Conservation (phyloP, 2,113 vertebrate genomes). For the Ciconia maguari region DNA sequence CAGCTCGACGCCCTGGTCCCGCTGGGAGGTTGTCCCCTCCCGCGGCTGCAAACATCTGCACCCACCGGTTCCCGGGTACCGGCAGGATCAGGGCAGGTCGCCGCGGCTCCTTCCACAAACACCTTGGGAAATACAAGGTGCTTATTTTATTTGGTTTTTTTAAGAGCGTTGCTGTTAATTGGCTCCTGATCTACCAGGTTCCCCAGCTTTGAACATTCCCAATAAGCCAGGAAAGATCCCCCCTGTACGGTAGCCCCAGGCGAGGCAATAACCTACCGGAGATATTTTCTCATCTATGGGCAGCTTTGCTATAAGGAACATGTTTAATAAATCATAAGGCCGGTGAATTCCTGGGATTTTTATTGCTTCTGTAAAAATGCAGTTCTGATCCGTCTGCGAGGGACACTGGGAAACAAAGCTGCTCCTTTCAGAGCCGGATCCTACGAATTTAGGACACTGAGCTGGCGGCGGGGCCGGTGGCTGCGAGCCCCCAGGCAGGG, state of each 20-base stretch:
- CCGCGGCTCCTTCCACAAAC: background rate
- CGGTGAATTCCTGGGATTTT: conserved; percentile 68
- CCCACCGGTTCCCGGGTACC: fast-evolving
- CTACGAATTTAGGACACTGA: background rate
- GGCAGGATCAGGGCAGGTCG: background rate
- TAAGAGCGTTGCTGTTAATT: background rate
- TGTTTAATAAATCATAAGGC: conserved; percentile 70
- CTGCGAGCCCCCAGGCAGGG: fast-evolving
- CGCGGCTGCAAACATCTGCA: background rate
- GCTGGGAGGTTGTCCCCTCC: background rate
- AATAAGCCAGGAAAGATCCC: background rate
- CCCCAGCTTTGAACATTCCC: background rate
- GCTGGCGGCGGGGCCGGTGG: background rate
- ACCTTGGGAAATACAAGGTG: conserved; percentile 8
- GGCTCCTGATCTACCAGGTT: background rate
- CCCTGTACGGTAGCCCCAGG: conserved; percentile 15
- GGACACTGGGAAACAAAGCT: conserved; percentile 51
- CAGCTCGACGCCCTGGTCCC: background rate
- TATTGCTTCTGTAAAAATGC: conserved; percentile 65
- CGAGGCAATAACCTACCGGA: conserved; percentile 36
- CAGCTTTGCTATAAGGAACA: conserved; percentile 60
- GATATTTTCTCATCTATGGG: conserved; percentile 43
- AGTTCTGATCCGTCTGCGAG: conserved; percentile 44
- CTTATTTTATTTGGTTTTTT: conserved; percentile 11
- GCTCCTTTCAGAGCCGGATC: background rate